These are phyloP conservation scores for Vireo griseus DNA, from an alignment of 2,797 vertebrate species.

Conservation along the genomic window DNA sequence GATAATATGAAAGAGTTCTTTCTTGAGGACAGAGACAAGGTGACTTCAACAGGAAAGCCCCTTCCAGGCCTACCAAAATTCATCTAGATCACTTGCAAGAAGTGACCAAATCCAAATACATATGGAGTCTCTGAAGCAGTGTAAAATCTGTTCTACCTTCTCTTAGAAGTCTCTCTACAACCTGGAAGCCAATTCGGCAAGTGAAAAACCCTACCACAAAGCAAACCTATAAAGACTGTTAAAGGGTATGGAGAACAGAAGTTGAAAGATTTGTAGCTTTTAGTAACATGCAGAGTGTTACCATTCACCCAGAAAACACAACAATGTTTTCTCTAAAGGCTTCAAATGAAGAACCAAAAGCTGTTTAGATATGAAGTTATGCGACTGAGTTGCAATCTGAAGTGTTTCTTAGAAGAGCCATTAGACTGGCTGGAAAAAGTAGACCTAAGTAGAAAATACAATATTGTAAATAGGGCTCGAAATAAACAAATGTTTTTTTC, in stretches of 20 bases:
- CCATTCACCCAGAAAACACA: not conserved
- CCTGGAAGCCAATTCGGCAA: not conserved
- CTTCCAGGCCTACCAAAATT: not conserved
- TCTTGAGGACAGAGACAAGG: not conserved
- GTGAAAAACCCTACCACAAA: not conserved
- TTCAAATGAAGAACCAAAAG: not conserved
- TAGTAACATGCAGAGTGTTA: not conserved
- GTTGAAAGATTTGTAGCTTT: not conserved
- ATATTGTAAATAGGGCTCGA: not conserved
- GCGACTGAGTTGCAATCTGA: not conserved
- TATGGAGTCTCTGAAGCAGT: not conserved
- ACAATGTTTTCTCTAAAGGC: not conserved
- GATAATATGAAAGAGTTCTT: not conserved
- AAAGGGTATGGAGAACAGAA: not conserved
- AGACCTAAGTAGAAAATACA: fast-evolving
- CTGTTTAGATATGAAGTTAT: not conserved
- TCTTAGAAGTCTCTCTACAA: not conserved
- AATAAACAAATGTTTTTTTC: not conserved
- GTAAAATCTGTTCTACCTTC: not conserved
- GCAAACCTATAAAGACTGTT: not conserved
- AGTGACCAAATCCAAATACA: not conserved
- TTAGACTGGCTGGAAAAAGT: not conserved
- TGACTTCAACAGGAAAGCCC: not conserved
- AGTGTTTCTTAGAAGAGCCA: not conserved
- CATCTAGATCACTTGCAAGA: not conserved